A percentile compares a stretch with the other conserved stretches of the same genome.
These are phyloP conservation scores for Gyrodactylus salaris DNA, from an alignment of 1,140 invertebrate species.

Conservation along the genomic window DNA sequence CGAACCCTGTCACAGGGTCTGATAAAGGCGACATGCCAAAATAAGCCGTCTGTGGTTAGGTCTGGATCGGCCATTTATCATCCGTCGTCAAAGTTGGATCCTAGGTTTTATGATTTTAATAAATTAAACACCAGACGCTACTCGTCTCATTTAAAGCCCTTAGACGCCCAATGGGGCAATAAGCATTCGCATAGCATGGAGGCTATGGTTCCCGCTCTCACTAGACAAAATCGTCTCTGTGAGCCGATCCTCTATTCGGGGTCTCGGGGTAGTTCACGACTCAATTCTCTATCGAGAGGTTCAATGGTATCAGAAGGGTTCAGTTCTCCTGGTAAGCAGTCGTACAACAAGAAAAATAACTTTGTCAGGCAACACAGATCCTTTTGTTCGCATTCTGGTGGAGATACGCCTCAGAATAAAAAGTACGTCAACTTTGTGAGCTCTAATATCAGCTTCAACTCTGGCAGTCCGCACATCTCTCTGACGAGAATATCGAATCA, in stretches of 20 bases:
- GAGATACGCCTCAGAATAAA: not conserved
- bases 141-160: not conserved
- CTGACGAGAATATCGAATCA: not conserved
- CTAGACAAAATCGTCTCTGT: not conserved
- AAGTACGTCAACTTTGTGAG: not conserved
- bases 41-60: not conserved
- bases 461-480: not conserved
- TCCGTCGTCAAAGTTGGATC: not conserved
- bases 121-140: not conserved
- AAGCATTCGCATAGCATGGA: not conserved
- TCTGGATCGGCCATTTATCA: not conserved
- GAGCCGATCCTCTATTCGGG: not conserved
- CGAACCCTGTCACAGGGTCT: not conserved
- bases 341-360: not conserved
- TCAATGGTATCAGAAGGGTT: not conserved
- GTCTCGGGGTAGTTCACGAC: not conserved
- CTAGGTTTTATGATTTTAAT: not conserved
- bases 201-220: not conserved
- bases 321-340: not conserved
- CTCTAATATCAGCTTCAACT: not conserved
- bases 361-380: not conserved
- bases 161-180: not conserved
- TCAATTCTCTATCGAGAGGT: not conserved
- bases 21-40: not conserved
- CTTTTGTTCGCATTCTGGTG: not conserved